Percentiles rank a stretch among this genome's conserved stretches.
Conservation (phyloP, 2,888 invertebrate genomes). For the Cyclophora albipunctata region DNA sequence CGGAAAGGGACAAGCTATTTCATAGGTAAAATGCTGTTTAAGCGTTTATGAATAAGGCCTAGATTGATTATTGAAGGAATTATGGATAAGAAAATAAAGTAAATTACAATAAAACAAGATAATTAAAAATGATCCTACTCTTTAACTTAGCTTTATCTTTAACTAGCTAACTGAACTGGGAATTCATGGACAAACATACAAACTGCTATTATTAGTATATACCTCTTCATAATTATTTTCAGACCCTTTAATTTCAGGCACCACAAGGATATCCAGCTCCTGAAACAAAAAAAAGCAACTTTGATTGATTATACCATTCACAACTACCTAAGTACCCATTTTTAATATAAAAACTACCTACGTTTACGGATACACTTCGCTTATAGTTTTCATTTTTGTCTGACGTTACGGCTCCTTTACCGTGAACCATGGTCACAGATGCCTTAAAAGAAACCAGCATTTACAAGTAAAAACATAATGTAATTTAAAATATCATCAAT, state of each 20-base stretch:
- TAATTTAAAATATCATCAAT: too few relatives aligned
- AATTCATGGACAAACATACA: too few relatives aligned
- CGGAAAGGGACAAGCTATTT: too few relatives aligned
- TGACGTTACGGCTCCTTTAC: neutral
- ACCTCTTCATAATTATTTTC: conserved; percentile 45
- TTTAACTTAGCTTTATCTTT: too few relatives aligned
- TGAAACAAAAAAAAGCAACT: conserved; percentile 22
- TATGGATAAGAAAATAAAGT: too few relatives aligned
- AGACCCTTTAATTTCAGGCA: conserved; percentile 25
- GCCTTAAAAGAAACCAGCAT: too few relatives aligned
- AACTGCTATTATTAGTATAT: conserved; percentile 2
- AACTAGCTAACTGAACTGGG: neutral
- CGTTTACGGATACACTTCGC: neutral
- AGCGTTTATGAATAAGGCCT: neutral
- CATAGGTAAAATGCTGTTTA: neutral
- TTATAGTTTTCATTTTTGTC: neutral
- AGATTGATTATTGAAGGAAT: too few relatives aligned
- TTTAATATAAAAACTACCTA: neutral
- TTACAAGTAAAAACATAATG: too few relatives aligned
- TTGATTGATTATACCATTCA: too few relatives aligned
- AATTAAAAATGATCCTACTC: neutral
- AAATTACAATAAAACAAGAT: neutral
- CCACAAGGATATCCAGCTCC: conserved; percentile 45
- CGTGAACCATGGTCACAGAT: conserved; percentile 1
- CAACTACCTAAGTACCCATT: too few relatives aligned